Percentiles rank a stretch among this genome's conserved stretches.
phyloP scores from a whole-genome alignment of 2,888 invertebrate species.

The Sisyra terminalis region DNA sequence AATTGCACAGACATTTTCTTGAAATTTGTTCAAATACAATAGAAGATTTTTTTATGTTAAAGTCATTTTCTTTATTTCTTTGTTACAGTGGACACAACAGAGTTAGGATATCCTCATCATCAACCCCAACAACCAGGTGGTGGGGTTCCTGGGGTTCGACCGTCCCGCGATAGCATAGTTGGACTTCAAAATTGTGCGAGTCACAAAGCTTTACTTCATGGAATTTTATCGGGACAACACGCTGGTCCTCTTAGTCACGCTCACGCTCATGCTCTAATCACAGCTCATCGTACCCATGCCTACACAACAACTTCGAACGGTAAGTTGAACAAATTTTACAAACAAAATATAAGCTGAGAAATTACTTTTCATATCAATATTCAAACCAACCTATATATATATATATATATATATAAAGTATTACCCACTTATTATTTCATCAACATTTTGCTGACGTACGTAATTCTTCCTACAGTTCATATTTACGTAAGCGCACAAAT shows the following conservation, averaged over 20 bases:
- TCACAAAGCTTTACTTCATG: constrained; percentile 38
- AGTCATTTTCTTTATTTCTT: constrained; percentile 13
- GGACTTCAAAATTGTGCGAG: background rate
- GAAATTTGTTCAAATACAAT: too few species aligned
- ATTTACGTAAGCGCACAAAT: too few species aligned
- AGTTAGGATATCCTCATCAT: constrained; percentile 25
- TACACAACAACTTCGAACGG: constrained; percentile 42
- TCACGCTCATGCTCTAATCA: constrained; percentile 22
- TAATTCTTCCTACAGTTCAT: too few species aligned
- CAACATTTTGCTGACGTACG: too few species aligned
- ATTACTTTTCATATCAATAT: too few species aligned
- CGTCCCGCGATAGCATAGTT: constrained; percentile 16
- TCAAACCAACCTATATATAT: too few species aligned
- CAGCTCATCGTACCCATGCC: constrained; percentile 41
- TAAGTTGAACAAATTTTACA: constrained; percentile 22
- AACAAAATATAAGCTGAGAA: too few species aligned
- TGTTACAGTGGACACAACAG: constrained; percentile 45
- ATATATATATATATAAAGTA: too few species aligned
- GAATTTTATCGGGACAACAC: constrained; percentile 40
- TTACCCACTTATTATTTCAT: too few species aligned
- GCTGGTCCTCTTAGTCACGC: constrained; percentile 23
- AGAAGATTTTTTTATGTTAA: background rate
- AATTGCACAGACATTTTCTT: too few species aligned
- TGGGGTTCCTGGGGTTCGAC: constrained; percentile 13
- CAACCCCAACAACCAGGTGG: constrained; percentile 13